These are phyloP conservation scores for Xiphophorus hellerii DNA, from an alignment of 2,113 vertebrate genomes.

Conservation along the genomic window DNA sequence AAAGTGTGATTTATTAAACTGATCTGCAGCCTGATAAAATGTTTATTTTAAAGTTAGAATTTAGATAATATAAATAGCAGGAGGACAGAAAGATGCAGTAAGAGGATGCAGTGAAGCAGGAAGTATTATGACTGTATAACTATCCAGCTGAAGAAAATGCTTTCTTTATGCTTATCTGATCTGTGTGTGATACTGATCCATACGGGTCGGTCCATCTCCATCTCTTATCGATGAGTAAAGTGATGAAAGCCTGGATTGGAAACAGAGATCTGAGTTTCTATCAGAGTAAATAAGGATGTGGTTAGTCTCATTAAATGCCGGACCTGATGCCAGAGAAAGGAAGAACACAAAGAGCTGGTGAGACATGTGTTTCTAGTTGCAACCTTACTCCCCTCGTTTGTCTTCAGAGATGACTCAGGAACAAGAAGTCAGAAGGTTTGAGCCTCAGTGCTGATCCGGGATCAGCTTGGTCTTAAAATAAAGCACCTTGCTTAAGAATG, in stretches of 20 bases:
- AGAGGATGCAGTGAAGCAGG: slow-evolving; percentile 51
- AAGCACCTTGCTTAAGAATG: slow-evolving; percentile 18
- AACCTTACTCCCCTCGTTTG: slow-evolving; percentile 50
- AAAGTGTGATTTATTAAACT: slow-evolving; percentile 52
- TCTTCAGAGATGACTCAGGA: slow-evolving; percentile 42
- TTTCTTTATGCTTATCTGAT: slow-evolving; percentile 74
- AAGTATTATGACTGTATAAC: slow-evolving; percentile 72
- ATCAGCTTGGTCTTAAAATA: slow-evolving; percentile 30
- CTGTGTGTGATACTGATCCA: slow-evolving; percentile 60
- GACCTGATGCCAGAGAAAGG: slow-evolving; percentile 63
- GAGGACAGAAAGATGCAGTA: slow-evolving; percentile 47
- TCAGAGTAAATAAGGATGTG: slow-evolving; percentile 74
- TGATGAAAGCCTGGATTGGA: slow-evolving; percentile 61
- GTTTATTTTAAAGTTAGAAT: slow-evolving; percentile 32
- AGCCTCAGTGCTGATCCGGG: slow-evolving; percentile 27
- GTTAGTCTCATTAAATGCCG: slow-evolving; percentile 69
- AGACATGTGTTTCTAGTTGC: slow-evolving; percentile 64
- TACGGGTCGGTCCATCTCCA: slow-evolving; percentile 42
- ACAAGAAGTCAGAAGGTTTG: slow-evolving; percentile 4
- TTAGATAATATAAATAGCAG: slow-evolving; percentile 42
- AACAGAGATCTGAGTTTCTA: slow-evolving; percentile 54
- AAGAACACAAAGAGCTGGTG: slow-evolving; percentile 50
- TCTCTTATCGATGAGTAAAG: slow-evolving; percentile 53
- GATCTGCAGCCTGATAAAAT: slow-evolving; percentile 14
- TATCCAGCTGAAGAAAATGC: slow-evolving; percentile 58